phyloP scores from a whole-genome alignment of 1,140 invertebrate genomes.

The Calephelis virginiensis region DNA sequence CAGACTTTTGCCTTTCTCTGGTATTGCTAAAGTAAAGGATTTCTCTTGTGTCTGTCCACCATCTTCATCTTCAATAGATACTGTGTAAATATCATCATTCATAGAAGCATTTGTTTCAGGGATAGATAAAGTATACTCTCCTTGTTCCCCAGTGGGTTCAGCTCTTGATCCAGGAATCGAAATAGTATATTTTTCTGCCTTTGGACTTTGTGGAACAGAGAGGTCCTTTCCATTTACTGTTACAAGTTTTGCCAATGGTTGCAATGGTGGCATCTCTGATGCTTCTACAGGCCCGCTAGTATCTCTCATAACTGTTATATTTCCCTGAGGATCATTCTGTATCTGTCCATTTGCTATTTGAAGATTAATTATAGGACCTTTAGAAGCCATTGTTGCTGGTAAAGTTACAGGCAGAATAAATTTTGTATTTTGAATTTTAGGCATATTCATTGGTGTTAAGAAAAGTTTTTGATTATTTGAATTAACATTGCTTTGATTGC shows the following conservation, averaged over 20 bases:
- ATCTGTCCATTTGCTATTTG: constrained; percentile 77
- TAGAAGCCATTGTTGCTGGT: constrained; percentile 70
- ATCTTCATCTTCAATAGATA: constrained; percentile 71
- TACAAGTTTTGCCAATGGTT: constrained; percentile 58
- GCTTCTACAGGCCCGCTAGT: constrained; percentile 42
- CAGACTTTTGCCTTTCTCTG: constrained; percentile 73
- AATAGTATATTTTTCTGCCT: constrained; percentile 62
- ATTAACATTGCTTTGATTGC: constrained; percentile 62
- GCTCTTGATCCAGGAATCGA: constrained; percentile 71
- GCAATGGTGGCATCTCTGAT: constrained; percentile 65
- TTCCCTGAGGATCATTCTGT: constrained; percentile 75
- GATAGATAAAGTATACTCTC: constrained; percentile 73
- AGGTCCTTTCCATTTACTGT: constrained; percentile 61
- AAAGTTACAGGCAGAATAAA: constrained; percentile 69
- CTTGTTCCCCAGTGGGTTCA: constrained; percentile 71
- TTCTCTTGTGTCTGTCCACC: constrained; percentile 57
- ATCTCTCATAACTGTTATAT: constrained; percentile 76
- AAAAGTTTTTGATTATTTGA: constrained; percentile 72
- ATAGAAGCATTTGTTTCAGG: constrained; percentile 74
- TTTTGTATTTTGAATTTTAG: constrained; percentile 71
- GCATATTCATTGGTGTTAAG: constrained; percentile 70
- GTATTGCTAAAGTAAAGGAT: constrained; percentile 71
- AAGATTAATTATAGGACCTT: constrained; percentile 73
- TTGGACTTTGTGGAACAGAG: constrained; percentile 50
- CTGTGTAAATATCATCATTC: constrained; percentile 75